Conservation (phyloP, 2,888 invertebrate species). For the Synanthedon formicaeformis region DNA sequence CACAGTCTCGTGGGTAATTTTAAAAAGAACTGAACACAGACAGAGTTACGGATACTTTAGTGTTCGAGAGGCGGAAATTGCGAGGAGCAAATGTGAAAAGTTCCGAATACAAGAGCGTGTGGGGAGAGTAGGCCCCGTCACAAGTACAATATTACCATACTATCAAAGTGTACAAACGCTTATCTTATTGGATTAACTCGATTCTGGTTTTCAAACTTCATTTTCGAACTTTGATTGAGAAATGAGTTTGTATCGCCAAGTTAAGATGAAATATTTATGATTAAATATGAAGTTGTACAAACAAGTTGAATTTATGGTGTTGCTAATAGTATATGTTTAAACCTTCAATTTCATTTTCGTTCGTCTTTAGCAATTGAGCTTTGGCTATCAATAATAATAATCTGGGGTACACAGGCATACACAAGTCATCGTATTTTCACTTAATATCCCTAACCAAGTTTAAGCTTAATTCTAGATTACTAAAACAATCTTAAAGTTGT, state of each 20-base stretch:
- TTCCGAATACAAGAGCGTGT: slow-evolving; percentile 27
- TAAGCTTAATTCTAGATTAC: too few relatives aligned
- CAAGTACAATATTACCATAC: slow-evolving; percentile 23
- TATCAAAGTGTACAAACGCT: slow-evolving; percentile 12
- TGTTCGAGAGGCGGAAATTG: slow-evolving; percentile 30
- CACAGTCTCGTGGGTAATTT: slow-evolving; percentile 2
- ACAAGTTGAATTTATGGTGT: too few relatives aligned
- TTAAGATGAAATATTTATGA: neutral
- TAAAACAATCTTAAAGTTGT: too few relatives aligned
- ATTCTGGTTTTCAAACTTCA: neutral
- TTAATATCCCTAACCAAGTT: too few relatives aligned
- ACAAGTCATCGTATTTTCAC: too few relatives aligned
- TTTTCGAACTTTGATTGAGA: neutral
- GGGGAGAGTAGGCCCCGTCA: slow-evolving; percentile 12
- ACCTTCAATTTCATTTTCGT: too few relatives aligned
- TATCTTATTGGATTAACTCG: neutral
- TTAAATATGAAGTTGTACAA: neutral
- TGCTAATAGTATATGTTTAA: too few relatives aligned
- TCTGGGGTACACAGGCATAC: too few relatives aligned
- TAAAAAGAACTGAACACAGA: slow-evolving; percentile 6
- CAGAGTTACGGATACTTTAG: slow-evolving; percentile 6
- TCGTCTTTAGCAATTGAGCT: too few relatives aligned
- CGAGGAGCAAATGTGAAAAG: slow-evolving; percentile 44
- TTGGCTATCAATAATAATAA: too few relatives aligned
- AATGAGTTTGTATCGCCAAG: neutral